Base-by-base conservation (phyloP, 1,140 invertebrate species). In the Rhysida immarginata region DNA sequence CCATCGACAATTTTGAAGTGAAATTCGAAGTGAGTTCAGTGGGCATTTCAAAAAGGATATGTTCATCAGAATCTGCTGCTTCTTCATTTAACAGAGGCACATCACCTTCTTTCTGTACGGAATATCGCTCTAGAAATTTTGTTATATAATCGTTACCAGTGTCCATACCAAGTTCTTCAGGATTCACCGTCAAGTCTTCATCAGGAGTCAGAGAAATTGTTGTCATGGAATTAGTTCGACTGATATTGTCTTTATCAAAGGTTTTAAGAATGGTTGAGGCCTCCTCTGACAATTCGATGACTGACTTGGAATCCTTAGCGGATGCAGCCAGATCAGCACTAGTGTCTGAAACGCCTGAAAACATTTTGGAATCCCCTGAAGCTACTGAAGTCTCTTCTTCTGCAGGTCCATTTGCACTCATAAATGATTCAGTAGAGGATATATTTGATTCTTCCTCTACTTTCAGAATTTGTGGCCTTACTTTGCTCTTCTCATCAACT, bases 51-150 rank as follows among this genome's bases (percentile, higher is more conserved):
- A 63, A 64, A 14, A 64, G 29, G 14, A 61, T 42, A 27, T 64
- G 49, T 53, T 62, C 64, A 29, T 65, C 62, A 13, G 54, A 43
- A n/a, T 57, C 58, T 21, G 23, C 24, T 2, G 26, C 21, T 2
- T 56, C 54, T 18, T 5, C 44, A 18, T 20, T 23, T 16, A 46
- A 18, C 5, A 35, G 5, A 5, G 44, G 44, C 5, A 23, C 18
- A 46, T 20, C 21, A 46, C 8, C 16, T 18, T 18, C 44, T 46
- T 16, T 46, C 44, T 18, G 5, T 64, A 79, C 68, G 2, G 80
- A 77, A 67, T 81, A 82, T 61, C 78, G 75, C 59, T 81, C 79
- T 18, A 81, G 64, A 65, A 82, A 80, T 49, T 77, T 77, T 8
- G 79, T 75, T 55, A 80, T 77, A 59, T 76, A 77, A 58, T 78